Conservation (phyloP, 2,888 invertebrate species). For the Heliconius charithonia region DNA sequence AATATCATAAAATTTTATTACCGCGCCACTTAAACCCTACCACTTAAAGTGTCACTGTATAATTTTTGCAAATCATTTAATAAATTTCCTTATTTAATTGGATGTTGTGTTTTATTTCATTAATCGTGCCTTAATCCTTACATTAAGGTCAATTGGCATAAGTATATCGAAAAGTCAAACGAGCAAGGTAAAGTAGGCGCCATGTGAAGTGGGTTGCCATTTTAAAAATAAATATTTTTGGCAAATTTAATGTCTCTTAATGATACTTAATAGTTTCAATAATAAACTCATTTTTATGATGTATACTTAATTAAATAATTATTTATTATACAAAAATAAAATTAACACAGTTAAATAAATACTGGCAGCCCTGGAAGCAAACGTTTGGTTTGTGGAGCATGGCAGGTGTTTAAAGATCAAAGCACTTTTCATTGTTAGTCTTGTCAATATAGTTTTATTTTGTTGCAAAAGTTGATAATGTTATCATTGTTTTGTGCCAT, state of each 20-base stretch:
- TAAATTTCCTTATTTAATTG: conserved; percentile 10
- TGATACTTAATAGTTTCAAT: neutral
- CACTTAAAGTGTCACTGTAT: neutral
- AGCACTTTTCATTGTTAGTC: neutral
- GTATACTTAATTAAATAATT: neutral
- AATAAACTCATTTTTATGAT: neutral
- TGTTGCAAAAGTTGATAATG: neutral
- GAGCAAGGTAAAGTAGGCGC: conserved; percentile 50
- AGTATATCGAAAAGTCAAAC: conserved; percentile 48
- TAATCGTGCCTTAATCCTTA: conserved; percentile 42
- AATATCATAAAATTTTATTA: neutral
- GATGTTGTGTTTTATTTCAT: neutral
- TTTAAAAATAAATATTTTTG: neutral
- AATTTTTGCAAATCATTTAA: neutral
- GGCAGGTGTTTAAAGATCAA: neutral
- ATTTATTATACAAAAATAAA: neutral
- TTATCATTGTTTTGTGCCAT: no score
- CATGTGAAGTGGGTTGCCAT: conserved; percentile 13
- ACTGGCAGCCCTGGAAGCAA: neutral
- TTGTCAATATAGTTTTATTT: neutral
- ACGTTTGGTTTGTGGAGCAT: neutral
- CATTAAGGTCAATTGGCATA: conserved; percentile 52
- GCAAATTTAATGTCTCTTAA: neutral
- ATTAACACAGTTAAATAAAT: neutral
- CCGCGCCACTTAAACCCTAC: neutral